Evolutionary conservation across 2,113 vertebrate species (phyloP).

Genomic region (Perca schrenkii): DNA sequence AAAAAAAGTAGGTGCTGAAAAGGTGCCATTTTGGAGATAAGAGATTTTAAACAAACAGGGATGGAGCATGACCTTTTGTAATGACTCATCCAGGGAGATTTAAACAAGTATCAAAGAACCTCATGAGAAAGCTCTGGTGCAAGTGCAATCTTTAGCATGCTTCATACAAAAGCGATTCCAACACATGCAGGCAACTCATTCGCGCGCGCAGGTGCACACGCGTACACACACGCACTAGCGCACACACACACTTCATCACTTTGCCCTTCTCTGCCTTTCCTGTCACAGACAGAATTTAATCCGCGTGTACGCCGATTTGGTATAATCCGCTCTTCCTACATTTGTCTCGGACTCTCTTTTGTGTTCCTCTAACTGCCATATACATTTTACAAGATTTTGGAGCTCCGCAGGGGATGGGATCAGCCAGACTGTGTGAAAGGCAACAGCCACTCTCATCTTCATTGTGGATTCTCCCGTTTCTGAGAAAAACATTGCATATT

Average conservation of each 20-base stretch:
- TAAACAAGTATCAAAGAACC: neutral
- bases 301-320: constrained; percentile 50
- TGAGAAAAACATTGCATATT: neutral
- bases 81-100: constrained; percentile 15
- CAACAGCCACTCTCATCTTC: neutral
- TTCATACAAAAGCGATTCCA: neutral
- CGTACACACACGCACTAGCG: neutral
- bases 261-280: constrained; percentile 42
- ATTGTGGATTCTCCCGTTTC: constrained; percentile 1
- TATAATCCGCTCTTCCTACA: constrained; percentile 43
- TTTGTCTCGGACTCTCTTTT: constrained; percentile 3
- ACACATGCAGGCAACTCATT: neutral
- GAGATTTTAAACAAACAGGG: neutral
- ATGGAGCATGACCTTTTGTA: neutral
- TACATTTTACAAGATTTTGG: neutral
- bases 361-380: constrained; percentile 2
- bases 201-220: neutral
- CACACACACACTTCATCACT: constrained; percentile 1
- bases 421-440: neutral
- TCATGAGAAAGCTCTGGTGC: neutral
- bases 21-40: neutral
- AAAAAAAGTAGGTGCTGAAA: neutral
- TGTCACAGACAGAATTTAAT: constrained; percentile 49
- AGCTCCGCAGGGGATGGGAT: neutral
- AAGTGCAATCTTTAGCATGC: neutral